Evolutionary conservation across 2,888 invertebrate species (phyloP).

Genomic region (Imbricaverruca yamaguchii): DNA sequence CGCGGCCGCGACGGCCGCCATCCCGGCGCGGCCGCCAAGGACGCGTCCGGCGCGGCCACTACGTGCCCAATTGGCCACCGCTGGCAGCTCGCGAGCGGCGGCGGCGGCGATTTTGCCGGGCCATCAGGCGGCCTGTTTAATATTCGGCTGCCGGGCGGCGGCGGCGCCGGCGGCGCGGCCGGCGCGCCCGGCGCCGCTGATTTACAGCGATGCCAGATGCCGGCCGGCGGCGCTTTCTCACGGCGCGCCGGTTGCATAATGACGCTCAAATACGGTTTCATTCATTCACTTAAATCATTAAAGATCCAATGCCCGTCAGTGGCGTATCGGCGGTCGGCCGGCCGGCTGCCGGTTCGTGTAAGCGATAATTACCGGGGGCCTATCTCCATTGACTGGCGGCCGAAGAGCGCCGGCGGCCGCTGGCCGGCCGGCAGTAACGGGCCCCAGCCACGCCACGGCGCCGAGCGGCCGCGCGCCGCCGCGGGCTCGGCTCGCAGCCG

Average conservation of each 20-base stretch:
- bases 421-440: background rate
- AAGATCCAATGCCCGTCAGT: slow-evolving; percentile 8
- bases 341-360: background rate
- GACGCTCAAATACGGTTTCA: slow-evolving; percentile 20
- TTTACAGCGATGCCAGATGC: slow-evolving; percentile 6
- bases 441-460: background rate
- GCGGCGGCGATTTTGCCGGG: background rate
- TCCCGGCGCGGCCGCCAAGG: background rate
- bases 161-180: background rate
- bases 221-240: slow-evolving; percentile 10
- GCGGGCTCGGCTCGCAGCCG: background rate
- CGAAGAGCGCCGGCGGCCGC: slow-evolving; percentile 15
- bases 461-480: too few relatives aligned
- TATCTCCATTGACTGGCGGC: slow-evolving; percentile 24
- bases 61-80: background rate
- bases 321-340: background rate
- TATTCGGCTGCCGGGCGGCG: background rate
- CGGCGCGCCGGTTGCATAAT: slow-evolving; percentile 12
- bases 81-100: background rate
- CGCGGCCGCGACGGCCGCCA: too few relatives aligned
- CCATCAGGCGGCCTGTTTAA: slow-evolving; percentile 4
- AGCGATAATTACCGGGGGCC: background rate
- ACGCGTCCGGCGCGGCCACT: background rate
- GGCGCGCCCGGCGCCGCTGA: background rate
- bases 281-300: slow-evolving; percentile 21